Evolutionary conservation across 2,888 invertebrate species (phyloP).

Genomic region (Troides aeacus): DNA sequence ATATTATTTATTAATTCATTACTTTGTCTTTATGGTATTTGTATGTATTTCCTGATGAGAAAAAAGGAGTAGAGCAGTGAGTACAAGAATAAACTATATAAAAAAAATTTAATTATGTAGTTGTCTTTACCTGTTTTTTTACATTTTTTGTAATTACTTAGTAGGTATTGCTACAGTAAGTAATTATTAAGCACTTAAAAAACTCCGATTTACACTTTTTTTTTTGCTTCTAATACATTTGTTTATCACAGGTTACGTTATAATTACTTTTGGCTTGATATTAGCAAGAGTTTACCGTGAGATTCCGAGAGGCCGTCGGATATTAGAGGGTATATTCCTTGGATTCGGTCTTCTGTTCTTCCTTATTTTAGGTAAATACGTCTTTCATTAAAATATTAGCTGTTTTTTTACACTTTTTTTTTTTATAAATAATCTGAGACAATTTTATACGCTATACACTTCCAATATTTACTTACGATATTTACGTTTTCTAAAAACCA

Average conservation of each 20-base stretch:
- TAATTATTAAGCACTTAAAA: too few species aligned
- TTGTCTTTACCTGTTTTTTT: too few species aligned
- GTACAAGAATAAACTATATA: too few species aligned
- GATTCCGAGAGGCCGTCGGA: constrained; percentile 81
- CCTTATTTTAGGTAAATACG: constrained; percentile 80
- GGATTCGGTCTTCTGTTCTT: constrained; percentile 85
- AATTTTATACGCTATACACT: too few species aligned
- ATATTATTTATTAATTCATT: too few species aligned
- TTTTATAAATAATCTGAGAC: neutral
- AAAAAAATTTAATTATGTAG: too few species aligned
- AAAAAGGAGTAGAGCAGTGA: too few species aligned
- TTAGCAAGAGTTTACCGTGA: constrained; percentile 83
- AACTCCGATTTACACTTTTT: neutral
- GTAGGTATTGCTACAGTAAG: too few species aligned
- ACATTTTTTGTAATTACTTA: too few species aligned
- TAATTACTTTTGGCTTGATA: constrained; percentile 84
- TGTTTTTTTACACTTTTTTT: neutral
- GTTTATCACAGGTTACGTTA: constrained; percentile 78
- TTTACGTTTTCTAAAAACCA: neutral
- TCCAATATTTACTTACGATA: too few species aligned
- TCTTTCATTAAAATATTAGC: neutral
- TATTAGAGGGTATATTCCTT: constrained; percentile 84
- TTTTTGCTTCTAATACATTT: neutral
- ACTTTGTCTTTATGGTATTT: too few species aligned
- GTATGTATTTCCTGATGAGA: too few species aligned